Conservation (phyloP, 2,113 vertebrate species). For the Pavo muticus region DNA sequence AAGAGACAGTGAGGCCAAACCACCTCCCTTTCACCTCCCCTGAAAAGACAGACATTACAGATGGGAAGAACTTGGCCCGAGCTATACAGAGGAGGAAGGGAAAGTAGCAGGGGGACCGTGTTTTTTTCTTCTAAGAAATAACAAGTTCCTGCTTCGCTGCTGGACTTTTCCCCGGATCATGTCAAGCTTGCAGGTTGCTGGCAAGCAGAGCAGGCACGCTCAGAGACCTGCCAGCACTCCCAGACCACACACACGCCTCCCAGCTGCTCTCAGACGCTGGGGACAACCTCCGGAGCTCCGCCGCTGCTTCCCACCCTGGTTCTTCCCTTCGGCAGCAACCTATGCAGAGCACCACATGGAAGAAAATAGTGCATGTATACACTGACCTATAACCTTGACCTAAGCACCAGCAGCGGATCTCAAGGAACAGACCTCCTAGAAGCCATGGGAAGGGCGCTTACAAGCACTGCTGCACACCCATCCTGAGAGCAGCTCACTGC, state of each 20-base stretch:
- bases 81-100: not conserved
- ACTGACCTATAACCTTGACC: fast-evolving
- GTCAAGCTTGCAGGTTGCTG: conserved; percentile 49
- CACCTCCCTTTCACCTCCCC: not conserved
- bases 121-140: not conserved
- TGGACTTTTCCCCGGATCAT: not conserved
- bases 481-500: fast-evolving
- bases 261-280: not conserved
- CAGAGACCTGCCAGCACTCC: not conserved
- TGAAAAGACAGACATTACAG: not conserved
- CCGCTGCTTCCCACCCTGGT: not conserved
- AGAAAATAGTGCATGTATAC: fast-evolving
- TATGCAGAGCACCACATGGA: fast-evolving
- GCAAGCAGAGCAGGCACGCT: not conserved
- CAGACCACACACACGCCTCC: conserved; percentile 24
- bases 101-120: not conserved
- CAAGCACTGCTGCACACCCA: not conserved
- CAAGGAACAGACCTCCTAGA: not conserved
- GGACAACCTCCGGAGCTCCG: not conserved
- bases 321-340: not conserved
- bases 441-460: not conserved
- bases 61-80: not conserved
- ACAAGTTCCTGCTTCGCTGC: not conserved
- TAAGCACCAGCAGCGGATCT: fast-evolving
- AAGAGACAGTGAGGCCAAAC: not conserved